Conservation (phyloP, 2,797 vertebrate genomes). For the Xerus rutilus region DNA sequence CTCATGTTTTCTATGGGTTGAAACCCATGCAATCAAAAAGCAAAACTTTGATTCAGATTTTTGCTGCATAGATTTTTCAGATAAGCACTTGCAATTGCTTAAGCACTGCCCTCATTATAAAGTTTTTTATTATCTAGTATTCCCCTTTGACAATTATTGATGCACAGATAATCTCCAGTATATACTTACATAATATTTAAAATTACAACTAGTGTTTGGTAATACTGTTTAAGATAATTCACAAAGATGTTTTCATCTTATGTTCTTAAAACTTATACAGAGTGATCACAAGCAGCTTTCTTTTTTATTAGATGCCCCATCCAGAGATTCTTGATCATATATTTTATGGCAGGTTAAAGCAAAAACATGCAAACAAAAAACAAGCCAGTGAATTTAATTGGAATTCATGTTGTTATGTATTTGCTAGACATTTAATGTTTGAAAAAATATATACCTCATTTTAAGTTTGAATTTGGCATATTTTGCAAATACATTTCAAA, state of each 20-base stretch:
- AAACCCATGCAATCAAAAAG: conserved; percentile 78
- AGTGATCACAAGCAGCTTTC: conserved; percentile 68
- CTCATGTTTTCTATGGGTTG: conserved; percentile 77
- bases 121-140: conserved; percentile 71
- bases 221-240: conserved; percentile 76
- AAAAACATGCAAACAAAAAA: conserved; percentile 73
- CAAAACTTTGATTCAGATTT: conserved; percentile 77
- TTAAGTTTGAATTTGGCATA: conserved; percentile 78
- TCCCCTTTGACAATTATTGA: conserved; percentile 74
- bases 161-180: conserved; percentile 67
- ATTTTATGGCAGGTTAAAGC: conserved; percentile 61
- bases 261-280: conserved; percentile 68
- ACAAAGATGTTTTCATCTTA: conserved; percentile 74
- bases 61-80: conserved; percentile 70
- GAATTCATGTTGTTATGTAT: conserved; percentile 59
- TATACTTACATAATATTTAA: conserved; percentile 64
- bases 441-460: conserved; percentile 76
- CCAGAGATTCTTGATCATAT: neutral
- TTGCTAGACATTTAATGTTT: conserved; percentile 64
- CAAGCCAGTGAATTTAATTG: conserved; percentile 63
- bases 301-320: conserved; percentile 25
- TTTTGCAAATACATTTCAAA: conserved; percentile 76
- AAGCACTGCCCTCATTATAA: conserved; percentile 74
- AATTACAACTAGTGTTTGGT: conserved; percentile 76
- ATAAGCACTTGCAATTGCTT: conserved; percentile 72